Evolutionary conservation across 2,888 invertebrate species (phyloP), one percentile per base, ranked within the genome.

Genomic region (Leptarthrus brevirostris): DNA sequence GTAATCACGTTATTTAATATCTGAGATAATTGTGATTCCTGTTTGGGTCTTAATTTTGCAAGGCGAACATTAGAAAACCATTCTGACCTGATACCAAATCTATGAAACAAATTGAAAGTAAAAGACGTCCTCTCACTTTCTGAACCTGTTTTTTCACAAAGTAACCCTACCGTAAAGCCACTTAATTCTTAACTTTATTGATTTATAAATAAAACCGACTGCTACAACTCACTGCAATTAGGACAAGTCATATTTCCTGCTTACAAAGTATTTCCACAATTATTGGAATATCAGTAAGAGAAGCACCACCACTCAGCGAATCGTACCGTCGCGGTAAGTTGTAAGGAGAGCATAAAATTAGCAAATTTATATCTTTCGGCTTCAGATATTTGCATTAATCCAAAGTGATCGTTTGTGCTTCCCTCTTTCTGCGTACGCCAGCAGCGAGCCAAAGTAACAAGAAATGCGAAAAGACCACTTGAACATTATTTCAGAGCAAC

Each of bases 301-400:
- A 66, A 66, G 14, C 36, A 6, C 14, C 16, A 66, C 64, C 24
- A 24, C 64, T 44, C 52, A 52, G 26, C 2, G 16, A 44, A 34
- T 22, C 1, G 8, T 12, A 12, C n/a, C 3, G 40, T 44, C n/a
- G 40, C 47, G 64, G 64, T 22, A 47, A 24, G 26, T 6, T 66
- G n/a, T 26, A 47, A 47, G 36, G 36, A 16, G 36, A 34, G 64
- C 44, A 66, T 47, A 26, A 66, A 66, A 66, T 66, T 47, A 14
- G 16, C 26, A 26, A 47, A 66, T 66, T 66, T 66, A 66, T 66
- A 22, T 36, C 47, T 14, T 24, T 24, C 26, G 47, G 47, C 24
- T 40, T 47, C 26, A 66, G 64, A 22, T 47, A 47, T 47, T 61
- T 61, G 47, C 64, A 47, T 66, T 47, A 66, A 66, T 66, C 64